Base-by-base conservation (phyloP, 2,113 vertebrate genomes). In the Dipodomys stephensi region DNA sequence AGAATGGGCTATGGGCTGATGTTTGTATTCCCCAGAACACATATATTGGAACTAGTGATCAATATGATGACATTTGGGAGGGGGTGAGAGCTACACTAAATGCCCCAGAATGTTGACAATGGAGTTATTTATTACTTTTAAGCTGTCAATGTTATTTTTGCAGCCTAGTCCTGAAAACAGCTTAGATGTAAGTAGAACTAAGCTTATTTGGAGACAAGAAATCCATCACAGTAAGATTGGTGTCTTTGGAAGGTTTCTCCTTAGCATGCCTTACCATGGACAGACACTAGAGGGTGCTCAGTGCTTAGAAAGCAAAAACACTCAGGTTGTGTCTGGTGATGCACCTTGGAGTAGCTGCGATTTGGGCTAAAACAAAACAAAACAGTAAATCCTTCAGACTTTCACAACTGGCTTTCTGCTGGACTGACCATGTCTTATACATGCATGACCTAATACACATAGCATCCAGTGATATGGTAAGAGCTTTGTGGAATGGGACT, bases 201-300 rank as follows among this genome's bases (percentile, higher is more conserved):
- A 80, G 32, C 1, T 49, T 72, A 15, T 78, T 44, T 12, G 16
- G 19, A 30, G 15, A 11, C 5, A 62, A 74, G 39, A 67, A 85
- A 65, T 71, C 78, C 7, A 16, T 8, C 11, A 3, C 44, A 13
- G 7, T 4, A 28, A n/a, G 30, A 49, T 0, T 10, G 4, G 7
- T 22, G 16, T 72, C 44, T 83, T 67, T 13, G 16, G 0, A 8
- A 64, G 27, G 8, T 32, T 79, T 22, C 2, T 1, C 2, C 0
- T 39, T 77, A n/a, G 25, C 64, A 6, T 62, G 95, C 87, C 60
- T 91, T 93, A 76, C 73, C 72, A 0, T 1, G 1, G 1, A 86
- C 4, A 53, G 92, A 87, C 96, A 89, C 95, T 92, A 96, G 97
- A 97, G 95, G 95, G 96, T 69, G 83, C 95, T 84, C 87, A 4